phyloP scores from a whole-genome alignment of 92 coral and sea anemone genomes.

The Porites lobata region DNA sequence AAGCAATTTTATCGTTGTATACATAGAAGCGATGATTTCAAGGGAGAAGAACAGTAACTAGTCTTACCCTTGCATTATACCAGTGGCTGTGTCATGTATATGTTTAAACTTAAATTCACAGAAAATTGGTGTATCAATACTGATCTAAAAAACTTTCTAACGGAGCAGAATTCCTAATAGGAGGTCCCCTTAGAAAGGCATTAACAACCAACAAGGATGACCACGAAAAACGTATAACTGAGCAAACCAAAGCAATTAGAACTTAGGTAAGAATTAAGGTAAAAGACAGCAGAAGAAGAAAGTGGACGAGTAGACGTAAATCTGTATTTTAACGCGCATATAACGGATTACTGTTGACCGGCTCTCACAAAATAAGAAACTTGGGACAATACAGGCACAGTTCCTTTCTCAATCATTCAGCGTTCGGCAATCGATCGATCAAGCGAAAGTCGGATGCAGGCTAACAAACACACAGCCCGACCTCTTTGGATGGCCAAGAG shows the following conservation, averaged over 20 bases:
- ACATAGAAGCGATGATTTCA: background rate
- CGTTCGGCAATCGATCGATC: too few species aligned
- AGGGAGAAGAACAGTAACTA: background rate
- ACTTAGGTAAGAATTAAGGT: background rate
- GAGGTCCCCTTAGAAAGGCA: too few species aligned
- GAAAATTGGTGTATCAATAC: background rate
- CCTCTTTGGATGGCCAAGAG: too few species aligned
- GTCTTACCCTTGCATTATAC: background rate
- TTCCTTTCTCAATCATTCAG: background rate
- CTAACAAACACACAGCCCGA: too few species aligned
- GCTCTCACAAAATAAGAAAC: background rate
- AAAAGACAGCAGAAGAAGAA: background rate
- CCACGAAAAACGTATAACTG: background rate
- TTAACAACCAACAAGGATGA: too few species aligned
- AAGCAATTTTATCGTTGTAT: slow-evolving; percentile 40
- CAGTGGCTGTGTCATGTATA: too few species aligned
- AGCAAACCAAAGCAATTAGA: too few species aligned
- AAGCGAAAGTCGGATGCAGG: too few species aligned
- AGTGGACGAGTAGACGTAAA: background rate
- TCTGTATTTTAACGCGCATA: background rate
- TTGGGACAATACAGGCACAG: background rate
- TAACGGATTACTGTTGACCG: slow-evolving; percentile 33
- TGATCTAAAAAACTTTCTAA: too few species aligned
- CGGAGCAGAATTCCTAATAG: too few species aligned
- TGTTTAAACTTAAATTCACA: background rate